These are phyloP conservation scores for Deilephila porcellus DNA, from an alignment of 2,888 invertebrate species.

Conservation along the genomic window DNA sequence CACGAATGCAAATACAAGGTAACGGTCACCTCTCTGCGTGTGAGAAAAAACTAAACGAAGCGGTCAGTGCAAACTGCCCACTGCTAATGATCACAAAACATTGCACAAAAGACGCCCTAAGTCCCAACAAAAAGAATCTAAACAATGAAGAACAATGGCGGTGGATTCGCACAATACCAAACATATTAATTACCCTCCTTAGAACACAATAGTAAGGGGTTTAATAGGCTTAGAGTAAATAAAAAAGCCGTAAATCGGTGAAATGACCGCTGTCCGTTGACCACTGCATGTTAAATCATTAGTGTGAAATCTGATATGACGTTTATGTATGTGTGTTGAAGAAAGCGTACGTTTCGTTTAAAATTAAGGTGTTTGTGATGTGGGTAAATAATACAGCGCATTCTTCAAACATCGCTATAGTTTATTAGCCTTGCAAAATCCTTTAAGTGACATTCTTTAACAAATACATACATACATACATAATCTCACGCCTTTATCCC, in stretches of 20 bases:
- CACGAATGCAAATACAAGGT: conserved; percentile 45
- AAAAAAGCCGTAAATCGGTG: conserved; percentile 68
- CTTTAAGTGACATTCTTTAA: too few species aligned
- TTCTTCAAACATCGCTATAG: conserved; percentile 3
- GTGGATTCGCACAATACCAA: conserved; percentile 75
- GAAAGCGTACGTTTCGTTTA: neutral
- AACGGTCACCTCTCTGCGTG: conserved; percentile 67
- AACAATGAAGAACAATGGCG: conserved; percentile 72
- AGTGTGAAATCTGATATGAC: conserved; percentile 70
- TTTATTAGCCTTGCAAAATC: neutral
- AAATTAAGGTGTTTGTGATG: neutral
- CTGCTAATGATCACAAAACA: conserved; percentile 80
- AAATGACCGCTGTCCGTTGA: conserved; percentile 74
- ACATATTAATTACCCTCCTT: conserved; percentile 82
- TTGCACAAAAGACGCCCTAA: conserved; percentile 62
- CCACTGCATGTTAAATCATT: conserved; percentile 46
- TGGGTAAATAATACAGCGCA: too few species aligned
- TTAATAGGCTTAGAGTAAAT: conserved; percentile 82
- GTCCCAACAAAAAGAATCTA: conserved; percentile 64
- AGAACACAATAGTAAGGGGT: conserved; percentile 71
- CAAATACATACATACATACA: too few species aligned
- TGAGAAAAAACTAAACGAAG: conserved; percentile 66
- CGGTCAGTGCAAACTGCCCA: conserved; percentile 79
- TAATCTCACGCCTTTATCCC: too few species aligned
- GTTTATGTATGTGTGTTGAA: conserved; percentile 48